Evolutionary conservation across 2,113 vertebrate species (phyloP), one percentile per base, ranked within the genome.

Genomic region (Lipotes vexillifer): DNA sequence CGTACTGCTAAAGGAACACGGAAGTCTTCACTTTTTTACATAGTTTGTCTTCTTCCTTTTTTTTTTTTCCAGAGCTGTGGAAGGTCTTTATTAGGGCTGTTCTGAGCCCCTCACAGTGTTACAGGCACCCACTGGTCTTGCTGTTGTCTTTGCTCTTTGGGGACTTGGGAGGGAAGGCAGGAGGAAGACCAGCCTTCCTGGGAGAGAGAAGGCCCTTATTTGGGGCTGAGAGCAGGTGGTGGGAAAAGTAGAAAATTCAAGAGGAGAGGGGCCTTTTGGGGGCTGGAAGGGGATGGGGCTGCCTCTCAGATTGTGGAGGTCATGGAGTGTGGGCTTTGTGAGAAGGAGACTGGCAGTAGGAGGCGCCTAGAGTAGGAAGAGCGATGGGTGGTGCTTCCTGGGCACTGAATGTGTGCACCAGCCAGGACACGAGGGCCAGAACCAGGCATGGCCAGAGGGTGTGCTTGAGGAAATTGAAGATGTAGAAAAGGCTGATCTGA

Each of bases 391-490:
- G 86, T 5, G 52, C 15, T 41, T 88, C 98, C 11, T 93, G 98
- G 91, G 36, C 83, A 81, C 98, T 97, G 82, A 99, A 92, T 3
- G 77, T 23, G 33, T 99, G 93, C 15, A 99, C 94, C 7, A 99
- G 33, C 88, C 98, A 98, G 1, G 99, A 99, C 41, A 99, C 97
- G 0, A 99, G 55, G 1, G 99, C 98, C 20, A 98, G 98, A 90
- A 99, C 99, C 12, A 99, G 93, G 97, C 98, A 99, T 1, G 99
- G 99, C 90, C 99, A 99, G 0, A 98, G 95, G 29, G 98, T 96
- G 1, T 98, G 99, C 66, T 99, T 99, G 57, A 99, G 75, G 82
- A 99, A 99, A 97, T 98, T 98, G 52, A 99, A 96, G 21, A 96
- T 61, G 27, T 99, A 99, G 98, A 99, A 99, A 6, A 99, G 98